Base-by-base conservation (phyloP, 1,140 invertebrate genomes). In the Aphelinus atriplicis region DNA sequence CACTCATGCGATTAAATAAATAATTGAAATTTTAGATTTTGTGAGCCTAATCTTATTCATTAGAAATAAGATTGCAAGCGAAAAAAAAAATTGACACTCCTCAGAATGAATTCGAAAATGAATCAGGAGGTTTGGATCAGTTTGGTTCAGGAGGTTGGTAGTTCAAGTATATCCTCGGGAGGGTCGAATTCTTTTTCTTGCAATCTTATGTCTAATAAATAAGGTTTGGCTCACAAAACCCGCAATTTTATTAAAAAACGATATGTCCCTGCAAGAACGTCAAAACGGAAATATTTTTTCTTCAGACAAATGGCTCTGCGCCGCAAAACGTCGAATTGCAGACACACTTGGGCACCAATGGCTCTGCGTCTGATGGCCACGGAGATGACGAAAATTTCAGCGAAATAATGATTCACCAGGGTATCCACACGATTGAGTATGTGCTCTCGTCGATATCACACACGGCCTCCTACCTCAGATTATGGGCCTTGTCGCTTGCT, bases 351-450 rank as follows among this genome's bases (percentile, higher is more conserved):
- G 76, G 48, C 63, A 26, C 26, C 26, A 80, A 72, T n/a, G 81
- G 80, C 7, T 47, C 47, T 9, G 26, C 55, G 0, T 3, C 56
- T 1, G 66, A 56, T 45, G 50, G 10, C 5, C 76, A 78, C 42
- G 80, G 80, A 0, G 90, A 91, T 1, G 89, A 92, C n/a, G 92
- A 95, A 84, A 90, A 93, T 57, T 93, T 98, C 86, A 91, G 92
- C 61, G 97, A 99, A 83, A 88, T 97, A 60, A 94, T 97, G 88
- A 97, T 98, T 77, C 93, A 97, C 85, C 96, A 97, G 85, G 92
- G 91, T 45, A 98, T 99, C 80, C 97, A 99, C 84, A 98, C 97
- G 5, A 98, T 99, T 81, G 97, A 99, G 89, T 99, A 97, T 86
- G 96, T 96, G 80, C 91, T 99, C 56, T 97, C 97, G 82, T 98